Percentiles rank a stretch among this genome's conserved stretches.
These are phyloP conservation scores for Parochlus steinenii DNA, from an alignment of 2,888 invertebrate genomes.

Conservation along the genomic window DNA sequence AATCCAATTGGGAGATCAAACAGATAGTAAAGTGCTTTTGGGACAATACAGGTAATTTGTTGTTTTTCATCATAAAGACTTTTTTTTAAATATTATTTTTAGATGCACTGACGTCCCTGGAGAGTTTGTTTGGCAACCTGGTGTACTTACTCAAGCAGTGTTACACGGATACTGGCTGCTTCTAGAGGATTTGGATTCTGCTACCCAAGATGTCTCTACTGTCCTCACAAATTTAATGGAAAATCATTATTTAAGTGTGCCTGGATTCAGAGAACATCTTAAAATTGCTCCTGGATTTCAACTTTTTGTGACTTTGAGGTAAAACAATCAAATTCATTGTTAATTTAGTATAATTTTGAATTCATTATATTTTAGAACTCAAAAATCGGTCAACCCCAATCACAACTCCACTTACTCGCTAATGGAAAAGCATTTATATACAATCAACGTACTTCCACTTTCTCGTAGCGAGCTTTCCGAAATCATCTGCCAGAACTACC, in stretches of 20 bases:
- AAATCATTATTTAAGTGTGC: slow-evolving; percentile 63
- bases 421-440: slow-evolving; percentile 67
- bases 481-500: slow-evolving; percentile 52
- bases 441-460: slow-evolving; percentile 65
- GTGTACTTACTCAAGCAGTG: slow-evolving; percentile 82
- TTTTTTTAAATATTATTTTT: slow-evolving; percentile 37
- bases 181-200: slow-evolving; percentile 89
- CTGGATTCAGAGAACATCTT: slow-evolving; percentile 73
- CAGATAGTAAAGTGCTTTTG: slow-evolving; percentile 85
- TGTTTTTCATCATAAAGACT: neutral
- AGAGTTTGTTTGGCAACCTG: slow-evolving; percentile 92
- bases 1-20: slow-evolving; percentile 92
- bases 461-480: slow-evolving; percentile 55
- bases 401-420: slow-evolving; percentile 46
- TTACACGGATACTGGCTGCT: slow-evolving; percentile 79
- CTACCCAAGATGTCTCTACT: slow-evolving; percentile 83
- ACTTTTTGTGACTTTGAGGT: slow-evolving; percentile 80
- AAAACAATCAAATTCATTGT: slow-evolving; percentile 15
- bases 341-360: neutral
- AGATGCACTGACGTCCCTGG: slow-evolving; percentile 93
- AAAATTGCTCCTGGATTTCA: slow-evolving; percentile 74
- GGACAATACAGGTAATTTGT: slow-evolving; percentile 46
- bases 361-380: slow-evolving; percentile 20
- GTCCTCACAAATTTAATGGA: slow-evolving; percentile 73
- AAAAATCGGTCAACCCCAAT: slow-evolving; percentile 21